Base-by-base conservation (phyloP, 1,140 invertebrate genomes). In the Brachionus rotundiformis region DNA sequence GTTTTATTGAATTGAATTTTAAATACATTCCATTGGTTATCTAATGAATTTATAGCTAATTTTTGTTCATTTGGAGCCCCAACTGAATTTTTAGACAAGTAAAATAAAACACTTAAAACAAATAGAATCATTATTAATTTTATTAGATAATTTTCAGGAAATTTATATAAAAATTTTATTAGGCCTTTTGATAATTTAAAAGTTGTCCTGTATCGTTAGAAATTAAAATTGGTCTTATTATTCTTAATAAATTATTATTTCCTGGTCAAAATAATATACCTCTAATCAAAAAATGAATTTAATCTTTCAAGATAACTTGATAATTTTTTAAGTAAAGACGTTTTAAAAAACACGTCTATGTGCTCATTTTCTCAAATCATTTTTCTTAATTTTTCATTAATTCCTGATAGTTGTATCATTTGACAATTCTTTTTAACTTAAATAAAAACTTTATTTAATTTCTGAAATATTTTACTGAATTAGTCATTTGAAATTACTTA, bases 11-110 rank as follows among this genome's bases (percentile, higher is more conserved):
- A 59, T 33, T 23, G n/a, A 54, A 33, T 31, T 77, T 77, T 77
- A 19, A 54, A 77, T 27, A 59, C 16, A 29, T 77, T 27, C 73
- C 73, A 77, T 25, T 77, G 49, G 16, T 47, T 77, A 16, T 77
- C 73, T 16, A 47, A 41, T 41, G 65, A 68, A 54, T 54, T 54
- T 19, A 49, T 3, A 16, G 16, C 3, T 49, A 16, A 16, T 49
- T 49, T 49, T 49, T 7, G 16, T 6, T 49, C n/a, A 68, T 31
- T 63, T 63, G 16, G 7, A 36, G 33, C 10, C 8, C 23, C 27
- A 5, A 27, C 23, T 3, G 5, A 0, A 25, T 61, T 27, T 61
- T 3, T 25, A 4, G 11, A 27, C 27, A 4, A 27, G 19, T 1
- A 39, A 39, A 39, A 1, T 39, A 39, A 10, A 10, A 39, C 1